Percentiles rank a stretch among this genome's conserved stretches.
Evolutionary conservation across 2,113 vertebrate species (phyloP).

Genomic region (Gallinago media): DNA sequence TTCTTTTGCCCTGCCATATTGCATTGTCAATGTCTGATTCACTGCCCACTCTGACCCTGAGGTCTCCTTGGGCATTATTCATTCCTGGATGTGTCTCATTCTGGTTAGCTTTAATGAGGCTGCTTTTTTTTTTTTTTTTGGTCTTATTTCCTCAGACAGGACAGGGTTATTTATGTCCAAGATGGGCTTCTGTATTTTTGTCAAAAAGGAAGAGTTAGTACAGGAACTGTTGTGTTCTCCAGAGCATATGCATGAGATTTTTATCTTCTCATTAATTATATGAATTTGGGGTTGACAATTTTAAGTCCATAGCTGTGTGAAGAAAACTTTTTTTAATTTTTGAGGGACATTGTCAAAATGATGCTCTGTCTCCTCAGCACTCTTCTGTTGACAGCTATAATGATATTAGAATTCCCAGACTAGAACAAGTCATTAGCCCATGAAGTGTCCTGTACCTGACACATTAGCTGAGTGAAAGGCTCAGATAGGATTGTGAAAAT

Average conservation of each 20-base stretch:
- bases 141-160: not conserved
- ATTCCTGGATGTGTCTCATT: not conserved
- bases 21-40: slow-evolving; percentile 10
- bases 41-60: slow-evolving; percentile 46
- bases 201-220: not conserved
- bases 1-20: slow-evolving; percentile 26
- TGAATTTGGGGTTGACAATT: not conserved
- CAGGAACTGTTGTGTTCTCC: not conserved
- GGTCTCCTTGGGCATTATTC: slow-evolving; percentile 49
- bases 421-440: not conserved
- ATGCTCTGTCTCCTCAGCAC: not conserved
- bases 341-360: not conserved
- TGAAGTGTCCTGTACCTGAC: not conserved
- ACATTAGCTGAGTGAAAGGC: not conserved
- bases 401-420: not conserved
- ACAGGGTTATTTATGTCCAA: not conserved
- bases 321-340: not conserved
- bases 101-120: not conserved
- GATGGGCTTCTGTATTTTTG: not conserved
- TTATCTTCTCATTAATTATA: not conserved
- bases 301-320: not conserved
- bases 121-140: not conserved
- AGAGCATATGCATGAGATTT: not conserved
- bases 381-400: not conserved
- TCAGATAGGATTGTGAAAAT: slow-evolving; percentile 15